Evolutionary conservation across 2,888 invertebrate genomes (phyloP).

Genomic region (Onchidella celtica): DNA sequence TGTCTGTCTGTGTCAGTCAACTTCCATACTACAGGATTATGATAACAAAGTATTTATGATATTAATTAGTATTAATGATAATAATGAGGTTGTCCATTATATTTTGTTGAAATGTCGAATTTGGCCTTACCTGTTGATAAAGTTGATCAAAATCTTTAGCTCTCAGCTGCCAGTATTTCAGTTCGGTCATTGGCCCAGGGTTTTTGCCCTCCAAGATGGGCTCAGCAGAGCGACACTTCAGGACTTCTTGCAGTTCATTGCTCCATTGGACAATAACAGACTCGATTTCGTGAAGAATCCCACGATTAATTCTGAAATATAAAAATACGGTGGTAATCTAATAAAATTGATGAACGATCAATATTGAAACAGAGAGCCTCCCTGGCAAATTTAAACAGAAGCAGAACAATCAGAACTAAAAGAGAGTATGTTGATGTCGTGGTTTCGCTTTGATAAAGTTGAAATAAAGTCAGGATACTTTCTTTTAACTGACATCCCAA

Average conservation of each 20-base stretch:
- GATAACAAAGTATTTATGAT: too few relatives aligned
- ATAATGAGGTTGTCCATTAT: background rate
- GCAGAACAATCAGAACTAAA: too few relatives aligned
- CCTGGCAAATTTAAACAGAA: too few relatives aligned
- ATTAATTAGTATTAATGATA: background rate
- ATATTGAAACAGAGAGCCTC: background rate
- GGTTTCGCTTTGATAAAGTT: too few relatives aligned
- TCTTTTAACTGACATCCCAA: too few relatives aligned
- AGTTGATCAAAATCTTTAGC: slow-evolving; percentile 92
- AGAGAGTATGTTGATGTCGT: too few relatives aligned
- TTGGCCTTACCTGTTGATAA: slow-evolving; percentile 86
- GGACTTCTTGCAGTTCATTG: slow-evolving; percentile 92
- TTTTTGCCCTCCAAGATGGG: slow-evolving; percentile 90
- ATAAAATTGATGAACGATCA: background rate
- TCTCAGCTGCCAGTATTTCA: slow-evolving; percentile 92
- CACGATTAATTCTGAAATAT: slow-evolving; percentile 14
- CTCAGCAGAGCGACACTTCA: slow-evolving; percentile 91
- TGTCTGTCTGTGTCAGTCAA: too few relatives aligned
- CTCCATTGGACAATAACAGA: slow-evolving; percentile 98
- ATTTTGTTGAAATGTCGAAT: background rate
- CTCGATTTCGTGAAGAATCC: slow-evolving; percentile 94
- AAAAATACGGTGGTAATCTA: background rate
- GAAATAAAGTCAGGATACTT: too few relatives aligned
- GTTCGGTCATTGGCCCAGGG: slow-evolving; percentile 89
- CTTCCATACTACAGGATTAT: too few relatives aligned